Conservation (phyloP, 2,113 vertebrate species). For the Hymenochirus boettgeri region DNA sequence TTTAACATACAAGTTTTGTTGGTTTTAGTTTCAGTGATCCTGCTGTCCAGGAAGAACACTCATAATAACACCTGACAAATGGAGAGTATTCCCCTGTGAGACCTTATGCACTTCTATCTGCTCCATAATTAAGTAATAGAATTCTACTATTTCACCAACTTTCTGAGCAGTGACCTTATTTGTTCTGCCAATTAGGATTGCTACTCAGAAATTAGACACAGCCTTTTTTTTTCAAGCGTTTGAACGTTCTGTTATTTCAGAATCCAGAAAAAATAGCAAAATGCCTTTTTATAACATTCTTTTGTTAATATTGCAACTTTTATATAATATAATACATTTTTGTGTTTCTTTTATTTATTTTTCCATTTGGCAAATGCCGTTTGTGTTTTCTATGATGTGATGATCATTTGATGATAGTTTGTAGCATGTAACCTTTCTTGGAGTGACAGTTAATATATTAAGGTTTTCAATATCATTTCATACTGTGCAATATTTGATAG, state of each 20-base stretch:
- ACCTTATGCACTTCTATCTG: background rate
- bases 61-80: background rate
- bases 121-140: constrained; percentile 1
- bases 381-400: background rate
- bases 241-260: background rate
- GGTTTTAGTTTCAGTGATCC: background rate
- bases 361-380: background rate
- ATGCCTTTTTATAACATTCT: too few relatives aligned
- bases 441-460: background rate
- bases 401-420: background rate
- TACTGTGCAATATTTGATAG: background rate
- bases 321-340: background rate
- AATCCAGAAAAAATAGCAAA: background rate
- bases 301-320: background rate
- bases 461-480: background rate
- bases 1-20: too few relatives aligned
- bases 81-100: background rate
- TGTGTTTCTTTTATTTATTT: background rate
- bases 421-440: background rate
- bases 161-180: background rate
- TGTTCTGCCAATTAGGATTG: background rate
- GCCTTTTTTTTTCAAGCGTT: too few relatives aligned
- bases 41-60: background rate
- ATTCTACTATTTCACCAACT: background rate
- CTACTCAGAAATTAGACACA: background rate